phyloP scores from a whole-genome alignment of 2,113 vertebrate genomes.

The Albula glossodonta region DNA sequence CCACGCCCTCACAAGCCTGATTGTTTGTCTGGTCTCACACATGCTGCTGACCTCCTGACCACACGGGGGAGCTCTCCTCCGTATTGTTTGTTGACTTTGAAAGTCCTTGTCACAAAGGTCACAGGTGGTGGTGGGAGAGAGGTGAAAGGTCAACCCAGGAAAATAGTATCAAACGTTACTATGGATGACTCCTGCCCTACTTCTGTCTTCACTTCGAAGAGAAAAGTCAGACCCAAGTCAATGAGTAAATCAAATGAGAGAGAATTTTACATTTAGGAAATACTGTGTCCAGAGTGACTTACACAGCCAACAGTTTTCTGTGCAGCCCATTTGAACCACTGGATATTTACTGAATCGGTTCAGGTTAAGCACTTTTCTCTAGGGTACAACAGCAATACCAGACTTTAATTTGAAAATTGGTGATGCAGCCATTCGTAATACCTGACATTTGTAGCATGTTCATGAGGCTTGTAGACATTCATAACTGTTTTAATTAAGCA shows the following conservation, averaged over 20 bases:
- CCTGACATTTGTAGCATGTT: too few species aligned
- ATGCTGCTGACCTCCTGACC: conserved; percentile 82
- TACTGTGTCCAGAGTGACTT: too few species aligned
- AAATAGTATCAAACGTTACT: neutral
- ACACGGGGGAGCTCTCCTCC: conserved; percentile 39
- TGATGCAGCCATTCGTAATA: too few species aligned
- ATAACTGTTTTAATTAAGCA: too few species aligned
- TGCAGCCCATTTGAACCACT: too few species aligned
- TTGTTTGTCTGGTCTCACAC: conserved; percentile 62
- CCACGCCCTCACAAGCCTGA: conserved; percentile 60
- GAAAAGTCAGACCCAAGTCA: neutral
- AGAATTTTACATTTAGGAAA: too few species aligned
- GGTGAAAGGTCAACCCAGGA: neutral
- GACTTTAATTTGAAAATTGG: too few species aligned
- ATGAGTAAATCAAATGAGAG: neutral
- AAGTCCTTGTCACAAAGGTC: neutral
- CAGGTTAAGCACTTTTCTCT: too few species aligned
- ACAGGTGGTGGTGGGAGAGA: neutral
- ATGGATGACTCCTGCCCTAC: neutral
- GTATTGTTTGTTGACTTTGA: neutral
- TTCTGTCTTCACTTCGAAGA: neutral
- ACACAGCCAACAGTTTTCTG: too few species aligned
- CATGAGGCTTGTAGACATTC: too few species aligned
- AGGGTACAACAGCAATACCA: too few species aligned
- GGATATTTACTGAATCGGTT: too few species aligned